Evolutionary conservation across 2,888 invertebrate species (phyloP).

Genomic region (Lutraria lutraria): DNA sequence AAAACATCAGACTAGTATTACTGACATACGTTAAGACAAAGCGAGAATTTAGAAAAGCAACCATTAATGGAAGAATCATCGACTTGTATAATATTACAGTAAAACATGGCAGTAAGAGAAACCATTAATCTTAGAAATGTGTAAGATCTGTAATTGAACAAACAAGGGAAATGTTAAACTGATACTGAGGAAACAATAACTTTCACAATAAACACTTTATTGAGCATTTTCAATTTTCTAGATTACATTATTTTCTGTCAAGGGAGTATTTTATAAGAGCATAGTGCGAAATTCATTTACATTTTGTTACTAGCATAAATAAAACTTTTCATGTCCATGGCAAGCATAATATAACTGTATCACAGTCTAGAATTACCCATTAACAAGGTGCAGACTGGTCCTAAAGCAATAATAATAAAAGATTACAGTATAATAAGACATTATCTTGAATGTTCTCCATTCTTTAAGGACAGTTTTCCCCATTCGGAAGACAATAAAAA

Average conservation of each 20-base stretch:
- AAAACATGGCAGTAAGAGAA: not conserved
- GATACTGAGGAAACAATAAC: not conserved
- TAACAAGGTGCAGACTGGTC: not conserved
- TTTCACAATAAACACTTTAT: not conserved
- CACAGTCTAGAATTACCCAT: not conserved
- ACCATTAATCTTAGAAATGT: not conserved
- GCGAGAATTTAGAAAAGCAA: not conserved
- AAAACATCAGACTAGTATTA: not conserved
- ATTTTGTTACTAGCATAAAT: conserved; percentile 6
- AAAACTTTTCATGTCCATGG: not conserved
- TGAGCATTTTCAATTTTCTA: conserved; percentile 6
- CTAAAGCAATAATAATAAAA: not conserved
- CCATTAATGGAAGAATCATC: conserved; percentile 5
- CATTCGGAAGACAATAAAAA: not conserved
- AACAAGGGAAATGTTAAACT: not conserved
- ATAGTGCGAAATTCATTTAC: conserved; percentile 20
- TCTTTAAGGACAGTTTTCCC: not conserved
- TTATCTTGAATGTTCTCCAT: not conserved
- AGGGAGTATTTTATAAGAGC: not conserved
- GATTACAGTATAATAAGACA: not conserved
- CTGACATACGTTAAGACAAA: not conserved
- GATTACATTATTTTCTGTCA: not conserved
- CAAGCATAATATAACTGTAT: not conserved
- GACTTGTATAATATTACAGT: conserved; percentile 1
- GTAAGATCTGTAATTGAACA: not conserved